phyloP scores from a whole-genome alignment of 2,797 vertebrate genomes.

The Falco columbarius region DNA sequence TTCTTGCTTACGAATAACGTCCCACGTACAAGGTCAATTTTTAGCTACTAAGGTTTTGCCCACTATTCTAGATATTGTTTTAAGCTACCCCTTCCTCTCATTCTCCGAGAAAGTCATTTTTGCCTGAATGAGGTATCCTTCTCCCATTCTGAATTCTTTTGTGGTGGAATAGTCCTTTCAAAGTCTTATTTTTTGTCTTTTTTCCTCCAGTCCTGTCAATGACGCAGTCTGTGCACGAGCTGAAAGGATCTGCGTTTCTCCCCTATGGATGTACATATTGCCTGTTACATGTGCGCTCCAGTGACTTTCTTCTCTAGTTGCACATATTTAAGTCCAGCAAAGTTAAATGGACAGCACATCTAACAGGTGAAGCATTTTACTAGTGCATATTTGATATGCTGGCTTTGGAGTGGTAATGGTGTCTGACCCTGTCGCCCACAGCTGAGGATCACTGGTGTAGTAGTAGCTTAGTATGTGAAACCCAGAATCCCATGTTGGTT shows the following conservation, averaged over 20 bases:
- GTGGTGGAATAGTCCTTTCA: not conserved
- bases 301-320: not conserved
- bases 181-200: not conserved
- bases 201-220: not conserved
- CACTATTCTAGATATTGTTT: not conserved
- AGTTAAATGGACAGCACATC: not conserved
- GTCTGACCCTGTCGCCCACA: not conserved
- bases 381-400: not conserved
- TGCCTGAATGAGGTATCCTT: not conserved
- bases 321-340: not conserved
- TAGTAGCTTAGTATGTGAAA: not conserved
- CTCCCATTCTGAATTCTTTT: not conserved
- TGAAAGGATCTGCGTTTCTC: not conserved
- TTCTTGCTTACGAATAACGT: not conserved
- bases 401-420: not conserved
- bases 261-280: fast-evolving
- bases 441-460: not conserved
- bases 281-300: not conserved
- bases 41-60: not conserved
- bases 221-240: too few species aligned
- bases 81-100: not conserved
- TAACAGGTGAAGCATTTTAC: not conserved
- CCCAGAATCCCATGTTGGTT: not conserved
- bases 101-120: not conserved
- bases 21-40: not conserved